A percentile compares a stretch with the other conserved stretches of the same genome.
Conservation (phyloP, 2,888 invertebrate genomes). For the Dysmachus trigonus region DNA sequence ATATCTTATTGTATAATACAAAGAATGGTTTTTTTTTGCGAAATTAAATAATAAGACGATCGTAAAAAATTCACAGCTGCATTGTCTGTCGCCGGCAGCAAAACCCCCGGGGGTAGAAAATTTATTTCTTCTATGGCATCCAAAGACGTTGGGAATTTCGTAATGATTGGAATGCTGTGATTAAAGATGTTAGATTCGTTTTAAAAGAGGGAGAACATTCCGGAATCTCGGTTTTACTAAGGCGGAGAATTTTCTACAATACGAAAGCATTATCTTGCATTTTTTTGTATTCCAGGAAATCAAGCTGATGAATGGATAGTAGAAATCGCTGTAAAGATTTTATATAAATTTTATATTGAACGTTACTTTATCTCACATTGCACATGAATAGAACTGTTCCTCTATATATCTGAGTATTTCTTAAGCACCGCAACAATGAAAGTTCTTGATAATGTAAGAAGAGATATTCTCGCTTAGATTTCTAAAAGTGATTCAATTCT, state of each 20-base stretch:
- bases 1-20: neutral
- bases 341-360: neutral
- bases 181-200: neutral
- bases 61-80: neutral
- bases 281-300: neutral
- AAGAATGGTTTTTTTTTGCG: neutral
- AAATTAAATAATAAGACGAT: neutral
- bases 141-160: neutral
- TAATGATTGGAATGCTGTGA: neutral
- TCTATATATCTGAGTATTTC: neutral
- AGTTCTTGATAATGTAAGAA: neutral
- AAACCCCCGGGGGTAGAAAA: neutral
- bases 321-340: neutral
- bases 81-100: neutral
- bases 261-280: neutral
- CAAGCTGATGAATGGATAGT: neutral
- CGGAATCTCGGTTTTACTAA: neutral
- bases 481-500: neutral
- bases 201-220: neutral
- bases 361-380: neutral
- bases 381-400: neutral
- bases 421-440: neutral
- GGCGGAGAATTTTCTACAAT: neutral
- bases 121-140: neutral
- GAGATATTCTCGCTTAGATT: neutral